These are phyloP conservation scores for Carassius auratus DNA, from an alignment of 2,113 vertebrate genomes.

Conservation along the genomic window DNA sequence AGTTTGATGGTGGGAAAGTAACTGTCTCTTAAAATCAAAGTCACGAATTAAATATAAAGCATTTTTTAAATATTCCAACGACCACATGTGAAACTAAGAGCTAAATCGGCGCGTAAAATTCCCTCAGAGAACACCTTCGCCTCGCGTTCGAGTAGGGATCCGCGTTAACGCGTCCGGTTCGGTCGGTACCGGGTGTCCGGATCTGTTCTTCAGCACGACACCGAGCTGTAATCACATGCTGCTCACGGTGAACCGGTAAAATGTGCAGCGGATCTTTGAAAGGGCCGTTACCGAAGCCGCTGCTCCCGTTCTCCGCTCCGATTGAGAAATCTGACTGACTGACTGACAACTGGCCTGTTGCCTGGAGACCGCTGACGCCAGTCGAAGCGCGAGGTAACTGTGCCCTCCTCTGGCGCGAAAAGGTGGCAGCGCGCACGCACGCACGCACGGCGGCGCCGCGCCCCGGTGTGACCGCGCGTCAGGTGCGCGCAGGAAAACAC, in stretches of 20 bases:
- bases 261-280: background rate
- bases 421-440: conserved; percentile 19
- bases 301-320: conserved; percentile 44
- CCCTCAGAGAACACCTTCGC: conserved; percentile 8
- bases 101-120: conserved; percentile 6
- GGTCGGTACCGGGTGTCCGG: background rate
- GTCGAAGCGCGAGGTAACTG: conserved; percentile 45
- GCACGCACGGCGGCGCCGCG: conserved; percentile 21
- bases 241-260: background rate
- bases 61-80: background rate
- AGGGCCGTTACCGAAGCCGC: conserved; percentile 22
- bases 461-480: conserved; percentile 24
- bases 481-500: conserved; percentile 10
- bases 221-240: conserved; percentile 5
- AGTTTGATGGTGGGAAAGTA: conserved; percentile 58
- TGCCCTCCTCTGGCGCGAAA: conserved; percentile 68
- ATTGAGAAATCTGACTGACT: conserved; percentile 59
- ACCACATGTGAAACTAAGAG: background rate
- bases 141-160: background rate
- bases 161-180: background rate
- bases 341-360: conserved; percentile 66
- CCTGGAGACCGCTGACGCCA: conserved; percentile 77
- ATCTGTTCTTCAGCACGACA: background rate
- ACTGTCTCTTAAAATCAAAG: conserved; percentile 39
- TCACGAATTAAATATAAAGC: conserved; percentile 45